Evolutionary conservation across 2,797 vertebrate species (phyloP), one percentile per base, ranked within the genome.

Genomic region (Staurois parvus): DNA sequence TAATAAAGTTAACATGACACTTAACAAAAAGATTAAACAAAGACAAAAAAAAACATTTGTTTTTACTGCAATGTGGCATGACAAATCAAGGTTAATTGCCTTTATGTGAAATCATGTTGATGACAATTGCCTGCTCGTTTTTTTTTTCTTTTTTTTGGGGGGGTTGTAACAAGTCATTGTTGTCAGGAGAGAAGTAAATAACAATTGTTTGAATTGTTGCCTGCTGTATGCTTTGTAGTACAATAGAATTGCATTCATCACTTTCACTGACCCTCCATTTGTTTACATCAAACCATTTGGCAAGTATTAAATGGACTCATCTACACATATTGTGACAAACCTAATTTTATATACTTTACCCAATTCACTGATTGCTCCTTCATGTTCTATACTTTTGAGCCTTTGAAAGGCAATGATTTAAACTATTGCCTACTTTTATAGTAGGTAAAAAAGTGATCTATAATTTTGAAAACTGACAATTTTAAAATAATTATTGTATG

Each of bases 41-140:
- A 40, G 7, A 40, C 1, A 40, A 12, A 42, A 42, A 42, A 12
- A 42, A 42, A 42, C 7, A 19, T 4, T 4, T 52, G 0, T 24
- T 59, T n/a, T 59, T 59, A 59, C 19, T 59, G 21, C 77, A 69
- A 56, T 69, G 42, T 59, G 11, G 24, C 32, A 30, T 80, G 78
- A 80, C 78, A 80, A 80, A 80, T 80, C 45, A 28, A 29, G 19
- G 42, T 17, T 52, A 72, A 72, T 80, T 73, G 80, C 7, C 28
- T 64, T 48, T 73, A 64, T 19, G 52, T 69, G 32, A 73, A 45
- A 72, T 81, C 79, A 72, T 79, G 28, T 48, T 21, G 37, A 37
- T 56, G 45, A 80, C 79, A 80, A 80, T 59, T 6, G 67, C 79
- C 30, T 72, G 21, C 37, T 37, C 37, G 5, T 37, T 5, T 37